These are phyloP conservation scores for Drosophila subpulchrella DNA, from an alignment of 1,140 invertebrate genomes.

Conservation along the genomic window DNA sequence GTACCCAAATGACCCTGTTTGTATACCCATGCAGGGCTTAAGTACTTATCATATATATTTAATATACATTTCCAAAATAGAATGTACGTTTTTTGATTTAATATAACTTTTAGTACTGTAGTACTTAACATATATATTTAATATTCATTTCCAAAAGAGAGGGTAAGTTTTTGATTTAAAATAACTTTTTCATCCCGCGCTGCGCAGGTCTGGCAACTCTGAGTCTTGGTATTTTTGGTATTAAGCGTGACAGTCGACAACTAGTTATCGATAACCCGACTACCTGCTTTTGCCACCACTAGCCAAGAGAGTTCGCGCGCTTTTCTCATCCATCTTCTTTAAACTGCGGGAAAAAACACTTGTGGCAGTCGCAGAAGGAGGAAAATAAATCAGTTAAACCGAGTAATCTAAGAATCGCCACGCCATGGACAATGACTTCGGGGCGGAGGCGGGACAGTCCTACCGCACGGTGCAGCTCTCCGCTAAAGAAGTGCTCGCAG, in stretches of 20 bases:
- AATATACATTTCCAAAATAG: too few species aligned
- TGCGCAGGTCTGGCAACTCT: neutral
- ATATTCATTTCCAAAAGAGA: too few species aligned
- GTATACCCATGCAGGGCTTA: too few species aligned
- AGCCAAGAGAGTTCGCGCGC: conserved; percentile 52
- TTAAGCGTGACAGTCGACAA: too few species aligned
- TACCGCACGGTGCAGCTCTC: conserved; percentile 79
- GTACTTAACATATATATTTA: too few species aligned
- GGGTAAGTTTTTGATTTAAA: neutral
- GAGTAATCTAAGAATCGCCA: conserved; percentile 1
- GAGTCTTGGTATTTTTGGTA: neutral
- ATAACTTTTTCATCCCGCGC: neutral
- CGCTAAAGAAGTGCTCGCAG: conserved; percentile 77
- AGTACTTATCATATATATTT: too few species aligned
- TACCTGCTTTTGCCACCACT: conserved; percentile 19
- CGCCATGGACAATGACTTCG: conserved; percentile 64
- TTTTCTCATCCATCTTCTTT: conserved; percentile 44
- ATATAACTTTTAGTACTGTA: too few species aligned
- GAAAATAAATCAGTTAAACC: conserved; percentile 4
- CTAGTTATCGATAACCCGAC: neutral
- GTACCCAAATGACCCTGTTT: too few species aligned
- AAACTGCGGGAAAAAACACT: conserved; percentile 16
- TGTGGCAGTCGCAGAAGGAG: conserved; percentile 1
- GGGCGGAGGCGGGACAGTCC: conserved; percentile 63
- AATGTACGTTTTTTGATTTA: too few species aligned